Evolutionary conservation across 2,113 vertebrate species (phyloP).

Genomic region (Polyodon spathula): DNA sequence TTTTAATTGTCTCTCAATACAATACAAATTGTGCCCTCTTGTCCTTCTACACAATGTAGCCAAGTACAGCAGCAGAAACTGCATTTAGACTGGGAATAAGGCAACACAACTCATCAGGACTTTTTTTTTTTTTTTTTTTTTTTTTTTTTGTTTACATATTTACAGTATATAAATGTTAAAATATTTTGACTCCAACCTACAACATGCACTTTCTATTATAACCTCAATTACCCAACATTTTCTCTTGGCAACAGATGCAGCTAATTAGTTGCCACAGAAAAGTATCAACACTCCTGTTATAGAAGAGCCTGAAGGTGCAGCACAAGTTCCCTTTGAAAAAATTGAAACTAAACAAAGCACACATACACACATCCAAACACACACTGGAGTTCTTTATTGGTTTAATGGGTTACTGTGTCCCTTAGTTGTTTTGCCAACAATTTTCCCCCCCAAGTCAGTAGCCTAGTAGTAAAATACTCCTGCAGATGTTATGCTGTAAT

Average conservation of each 20-base stretch:
- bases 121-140: background rate
- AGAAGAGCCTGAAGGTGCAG: constrained; percentile 20
- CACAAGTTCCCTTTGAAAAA: constrained; percentile 41
- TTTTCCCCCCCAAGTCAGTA: too few relatives aligned
- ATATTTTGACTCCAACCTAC: constrained; percentile 16
- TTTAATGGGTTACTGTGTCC: constrained; percentile 35
- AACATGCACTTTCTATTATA: constrained; percentile 24
- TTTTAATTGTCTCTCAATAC: too few relatives aligned
- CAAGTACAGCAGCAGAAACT: too few relatives aligned
- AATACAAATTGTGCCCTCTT: too few relatives aligned
- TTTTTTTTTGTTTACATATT: background rate
- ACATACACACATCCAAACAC: background rate
- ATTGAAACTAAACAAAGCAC: constrained; percentile 47
- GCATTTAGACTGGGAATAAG: background rate
- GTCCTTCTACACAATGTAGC: too few relatives aligned
- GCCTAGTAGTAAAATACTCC: too few relatives aligned
- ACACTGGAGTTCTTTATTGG: constrained; percentile 23
- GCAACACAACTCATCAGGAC: background rate
- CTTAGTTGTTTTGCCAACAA: constrained; percentile 11
- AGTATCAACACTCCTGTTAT: background rate
- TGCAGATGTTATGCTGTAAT: too few relatives aligned
- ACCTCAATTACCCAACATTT: constrained; percentile 13
- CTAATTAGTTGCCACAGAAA: constrained; percentile 32
- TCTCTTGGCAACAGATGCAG: constrained; percentile 29
- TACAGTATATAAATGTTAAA: constrained; percentile 15